Evolutionary conservation across 2,888 invertebrate species (phyloP).

Genomic region (Nephrotoma guestfalica): DNA sequence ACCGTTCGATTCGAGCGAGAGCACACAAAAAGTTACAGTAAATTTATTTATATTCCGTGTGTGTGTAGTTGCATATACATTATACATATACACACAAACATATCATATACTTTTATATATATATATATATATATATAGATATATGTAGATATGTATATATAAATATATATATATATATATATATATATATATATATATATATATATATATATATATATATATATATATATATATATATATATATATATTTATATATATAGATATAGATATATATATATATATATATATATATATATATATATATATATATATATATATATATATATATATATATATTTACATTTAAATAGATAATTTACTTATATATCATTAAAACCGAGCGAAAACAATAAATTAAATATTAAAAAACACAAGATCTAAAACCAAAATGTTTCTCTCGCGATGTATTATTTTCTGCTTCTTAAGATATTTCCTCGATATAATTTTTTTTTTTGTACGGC

Average conservation of each 20-base stretch:
- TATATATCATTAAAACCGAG: background rate
- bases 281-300: background rate
- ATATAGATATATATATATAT: background rate
- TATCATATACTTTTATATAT: background rate
- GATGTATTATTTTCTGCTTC: background rate
- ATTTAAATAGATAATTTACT: background rate
- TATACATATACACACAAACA: background rate
- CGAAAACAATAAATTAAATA: background rate
- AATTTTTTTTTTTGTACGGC: background rate
- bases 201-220: background rate
- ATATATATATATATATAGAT: background rate
- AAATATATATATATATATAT: background rate
- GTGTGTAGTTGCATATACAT: background rate
- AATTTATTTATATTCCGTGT: background rate
- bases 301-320: background rate
- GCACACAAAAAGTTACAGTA: background rate
- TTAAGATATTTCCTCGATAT: background rate
- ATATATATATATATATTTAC: background rate
- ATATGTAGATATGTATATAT: background rate
- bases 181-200: background rate
- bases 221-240: background rate
- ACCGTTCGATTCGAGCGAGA: background rate
- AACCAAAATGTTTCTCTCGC: background rate
- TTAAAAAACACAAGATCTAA: background rate
- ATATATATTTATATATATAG: background rate